Conservation (phyloP, 2,888 invertebrate species). For the Boloria selene region DNA sequence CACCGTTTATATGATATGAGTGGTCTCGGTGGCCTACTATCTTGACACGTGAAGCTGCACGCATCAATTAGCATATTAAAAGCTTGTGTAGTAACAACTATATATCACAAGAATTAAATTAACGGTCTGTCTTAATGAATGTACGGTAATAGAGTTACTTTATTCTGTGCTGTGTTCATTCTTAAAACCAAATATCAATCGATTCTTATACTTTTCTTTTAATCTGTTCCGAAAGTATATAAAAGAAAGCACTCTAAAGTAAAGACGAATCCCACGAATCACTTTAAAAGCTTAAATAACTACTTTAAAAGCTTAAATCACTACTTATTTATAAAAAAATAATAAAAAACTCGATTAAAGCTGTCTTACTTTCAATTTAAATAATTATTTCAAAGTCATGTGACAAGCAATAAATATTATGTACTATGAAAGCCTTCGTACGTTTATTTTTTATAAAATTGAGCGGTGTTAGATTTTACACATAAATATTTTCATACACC, state of each 20-base stretch:
- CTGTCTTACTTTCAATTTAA: constrained; percentile 38
- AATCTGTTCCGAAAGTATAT: too few relatives aligned
- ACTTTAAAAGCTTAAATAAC: constrained; percentile 7
- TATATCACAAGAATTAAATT: neutral
- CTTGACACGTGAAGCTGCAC: constrained; percentile 8
- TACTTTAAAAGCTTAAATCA: constrained; percentile 10
- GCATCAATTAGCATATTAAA: constrained; percentile 14
- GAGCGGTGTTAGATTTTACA: too few relatives aligned
- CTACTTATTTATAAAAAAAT: constrained; percentile 31
- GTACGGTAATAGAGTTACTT: too few relatives aligned
- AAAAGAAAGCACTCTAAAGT: too few relatives aligned
- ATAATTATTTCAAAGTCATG: constrained; percentile 41
- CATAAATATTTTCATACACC: too few relatives aligned
- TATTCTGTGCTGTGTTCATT: too few relatives aligned
- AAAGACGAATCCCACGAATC: neutral
- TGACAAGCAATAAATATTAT: constrained; percentile 9
- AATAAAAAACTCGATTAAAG: constrained; percentile 36
- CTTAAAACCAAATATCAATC: too few relatives aligned
- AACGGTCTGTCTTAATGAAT: neutral
- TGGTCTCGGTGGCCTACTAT: constrained; percentile 12
- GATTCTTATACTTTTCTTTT: too few relatives aligned
- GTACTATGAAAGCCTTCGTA: too few relatives aligned
- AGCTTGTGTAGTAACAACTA: constrained; percentile 2
- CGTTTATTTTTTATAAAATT: too few relatives aligned
- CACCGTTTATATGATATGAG: constrained; percentile 3